Evolutionary conservation across 2,888 invertebrate species (phyloP).

Genomic region (Desoria tigrina): DNA sequence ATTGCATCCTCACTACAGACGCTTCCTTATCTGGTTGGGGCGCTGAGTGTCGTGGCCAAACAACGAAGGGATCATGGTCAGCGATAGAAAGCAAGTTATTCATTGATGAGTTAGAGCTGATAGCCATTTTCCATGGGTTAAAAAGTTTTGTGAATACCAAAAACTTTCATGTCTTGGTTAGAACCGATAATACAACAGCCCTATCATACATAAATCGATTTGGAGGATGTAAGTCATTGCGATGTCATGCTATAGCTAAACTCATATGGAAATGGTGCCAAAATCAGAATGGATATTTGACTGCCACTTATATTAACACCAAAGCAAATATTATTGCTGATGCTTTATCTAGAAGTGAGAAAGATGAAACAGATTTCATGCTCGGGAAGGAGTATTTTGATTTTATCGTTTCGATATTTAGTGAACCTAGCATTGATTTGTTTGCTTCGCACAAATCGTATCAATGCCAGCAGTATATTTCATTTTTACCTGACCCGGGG

Average conservation of each 20-base stretch:
- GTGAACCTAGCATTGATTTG: slow-evolving; percentile 16
- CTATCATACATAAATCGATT: slow-evolving; percentile 33
- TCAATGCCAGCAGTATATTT: slow-evolving; percentile 19
- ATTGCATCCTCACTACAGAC: slow-evolving; percentile 22
- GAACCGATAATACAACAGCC: slow-evolving; percentile 29
- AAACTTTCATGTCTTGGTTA: slow-evolving; percentile 17
- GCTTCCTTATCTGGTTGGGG: slow-evolving; percentile 33
- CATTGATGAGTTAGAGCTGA: slow-evolving; percentile 32
- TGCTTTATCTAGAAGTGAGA: slow-evolving; percentile 8
- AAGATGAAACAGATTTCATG: slow-evolving; percentile 14
- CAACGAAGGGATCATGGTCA: slow-evolving; percentile 25
- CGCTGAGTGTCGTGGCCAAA: not conserved
- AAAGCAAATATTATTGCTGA: slow-evolving; percentile 20
- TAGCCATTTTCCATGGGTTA: slow-evolving; percentile 20
- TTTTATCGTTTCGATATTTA: not conserved
- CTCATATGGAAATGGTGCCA: slow-evolving; percentile 28
- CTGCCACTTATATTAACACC: slow-evolving; percentile 22
- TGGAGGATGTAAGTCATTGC: slow-evolving; percentile 22
- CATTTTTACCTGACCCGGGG: slow-evolving; percentile 17
- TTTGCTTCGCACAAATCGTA: slow-evolving; percentile 17
- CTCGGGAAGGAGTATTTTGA: slow-evolving; percentile 2
- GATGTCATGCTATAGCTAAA: slow-evolving; percentile 4
- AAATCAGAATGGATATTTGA: not conserved
- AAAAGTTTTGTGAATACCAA: not conserved
- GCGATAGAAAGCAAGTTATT: not conserved